Percentiles rank a stretch among this genome's conserved stretches.
Conservation (phyloP, 2,888 invertebrate species). For the Nycteola revayana region DNA sequence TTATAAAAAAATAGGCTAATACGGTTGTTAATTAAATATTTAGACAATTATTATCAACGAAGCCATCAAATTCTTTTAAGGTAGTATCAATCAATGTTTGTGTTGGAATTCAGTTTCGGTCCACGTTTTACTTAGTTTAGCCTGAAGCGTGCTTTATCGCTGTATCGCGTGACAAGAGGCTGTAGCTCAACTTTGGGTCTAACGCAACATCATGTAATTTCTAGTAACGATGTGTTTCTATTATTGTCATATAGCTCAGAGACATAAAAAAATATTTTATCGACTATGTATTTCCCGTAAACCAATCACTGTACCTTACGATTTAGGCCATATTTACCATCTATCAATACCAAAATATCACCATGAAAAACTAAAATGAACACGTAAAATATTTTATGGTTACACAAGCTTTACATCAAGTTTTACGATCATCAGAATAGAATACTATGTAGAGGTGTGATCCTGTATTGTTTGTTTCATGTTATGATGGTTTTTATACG, state of each 20-base stretch:
- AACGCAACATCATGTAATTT: constrained; percentile 75
- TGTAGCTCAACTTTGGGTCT: constrained; percentile 63
- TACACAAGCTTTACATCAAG: constrained; percentile 18
- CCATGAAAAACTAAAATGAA: constrained; percentile 25
- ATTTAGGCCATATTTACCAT: constrained; percentile 14
- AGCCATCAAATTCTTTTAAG: constrained; percentile 25
- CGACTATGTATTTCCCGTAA: constrained; percentile 29
- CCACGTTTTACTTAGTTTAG: constrained; percentile 45
- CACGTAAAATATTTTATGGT: constrained; percentile 24
- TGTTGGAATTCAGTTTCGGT: constrained; percentile 27
- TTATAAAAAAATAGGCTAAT: neutral
- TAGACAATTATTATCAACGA: constrained; percentile 19
- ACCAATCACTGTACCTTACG: too few species aligned
- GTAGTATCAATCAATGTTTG: constrained; percentile 36
- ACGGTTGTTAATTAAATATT: constrained; percentile 17
- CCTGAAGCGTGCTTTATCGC: constrained; percentile 60
- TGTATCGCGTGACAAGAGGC: constrained; percentile 66
- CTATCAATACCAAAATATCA: constrained; percentile 19
- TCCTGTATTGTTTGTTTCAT: constrained; percentile 19
- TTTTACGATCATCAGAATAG: constrained; percentile 28
- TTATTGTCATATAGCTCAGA: constrained; percentile 52
- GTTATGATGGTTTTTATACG: constrained; percentile 2
- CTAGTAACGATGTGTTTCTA: constrained; percentile 74
- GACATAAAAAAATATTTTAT: constrained; percentile 43
- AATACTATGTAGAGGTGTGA: too few species aligned